These are phyloP conservation scores for Tarsius wallacei DNA, from an alignment of 2,797 vertebrate species.

Conservation along the genomic window DNA sequence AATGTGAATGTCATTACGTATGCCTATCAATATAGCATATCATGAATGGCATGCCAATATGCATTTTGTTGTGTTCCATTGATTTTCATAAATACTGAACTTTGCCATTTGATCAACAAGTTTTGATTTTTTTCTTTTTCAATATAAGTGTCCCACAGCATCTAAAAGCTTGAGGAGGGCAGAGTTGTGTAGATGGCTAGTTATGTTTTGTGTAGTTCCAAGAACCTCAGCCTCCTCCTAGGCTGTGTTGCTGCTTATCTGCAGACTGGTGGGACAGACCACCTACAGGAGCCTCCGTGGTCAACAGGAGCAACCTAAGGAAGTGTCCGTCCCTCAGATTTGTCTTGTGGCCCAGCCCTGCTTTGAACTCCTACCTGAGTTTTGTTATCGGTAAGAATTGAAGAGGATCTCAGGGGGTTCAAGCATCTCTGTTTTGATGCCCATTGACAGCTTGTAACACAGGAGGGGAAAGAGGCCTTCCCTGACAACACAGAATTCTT, in stretches of 20 bases:
- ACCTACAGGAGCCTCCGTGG: background rate
- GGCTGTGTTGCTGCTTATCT: background rate
- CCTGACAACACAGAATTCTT: background rate
- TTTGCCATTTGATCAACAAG: background rate
- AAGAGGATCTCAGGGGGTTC: background rate
- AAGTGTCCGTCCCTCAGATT: background rate
- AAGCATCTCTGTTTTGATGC: background rate
- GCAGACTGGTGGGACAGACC: background rate
- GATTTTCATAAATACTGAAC: background rate
- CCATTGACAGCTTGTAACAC: background rate
- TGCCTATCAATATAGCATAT: background rate
- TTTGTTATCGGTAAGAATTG: background rate
- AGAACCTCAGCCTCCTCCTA: background rate
- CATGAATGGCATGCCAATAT: background rate
- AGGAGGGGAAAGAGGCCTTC: background rate
- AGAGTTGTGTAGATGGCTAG: background rate
- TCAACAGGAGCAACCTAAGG: background rate
- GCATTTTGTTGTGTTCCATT: background rate
- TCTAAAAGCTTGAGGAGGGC: background rate
- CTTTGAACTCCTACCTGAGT: background rate
- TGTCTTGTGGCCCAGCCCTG: background rate
- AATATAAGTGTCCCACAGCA: background rate
- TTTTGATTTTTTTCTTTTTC: conserved; percentile 12
- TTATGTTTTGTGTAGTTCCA: background rate
- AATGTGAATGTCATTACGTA: background rate